Percentiles rank a stretch among this genome's conserved stretches.
phyloP scores from a whole-genome alignment of 2,113 vertebrate species.

The Hyla sarda region DNA sequence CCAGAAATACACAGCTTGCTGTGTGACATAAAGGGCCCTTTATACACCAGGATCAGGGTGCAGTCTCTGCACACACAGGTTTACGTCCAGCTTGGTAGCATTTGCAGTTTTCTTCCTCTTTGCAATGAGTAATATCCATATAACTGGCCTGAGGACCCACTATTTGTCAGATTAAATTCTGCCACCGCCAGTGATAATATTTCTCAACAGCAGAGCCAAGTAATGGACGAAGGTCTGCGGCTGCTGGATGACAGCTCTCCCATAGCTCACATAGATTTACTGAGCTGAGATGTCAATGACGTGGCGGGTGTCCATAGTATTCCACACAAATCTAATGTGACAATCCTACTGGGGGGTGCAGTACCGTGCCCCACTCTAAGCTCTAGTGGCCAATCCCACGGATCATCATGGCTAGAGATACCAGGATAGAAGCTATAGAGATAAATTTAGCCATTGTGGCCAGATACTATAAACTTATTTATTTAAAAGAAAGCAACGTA shows the following conservation, averaged over 20 bases:
- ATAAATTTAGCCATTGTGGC: too few species aligned
- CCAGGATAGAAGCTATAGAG: too few species aligned
- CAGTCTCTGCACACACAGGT: too few species aligned
- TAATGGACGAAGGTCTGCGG: neutral
- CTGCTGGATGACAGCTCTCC: neutral
- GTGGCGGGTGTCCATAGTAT: neutral
- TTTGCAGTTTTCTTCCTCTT: neutral
- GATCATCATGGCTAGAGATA: too few species aligned
- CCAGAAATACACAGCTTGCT: too few species aligned
- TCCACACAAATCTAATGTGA: neutral
- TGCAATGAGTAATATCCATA: neutral
- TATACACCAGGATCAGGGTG: too few species aligned
- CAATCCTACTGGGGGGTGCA: neutral
- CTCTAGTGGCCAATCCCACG: too few species aligned
- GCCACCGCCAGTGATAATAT: neutral
- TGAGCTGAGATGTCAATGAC: neutral
- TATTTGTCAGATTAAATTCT: neutral
- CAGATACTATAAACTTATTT: too few species aligned
- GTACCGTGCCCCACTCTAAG: too few species aligned
- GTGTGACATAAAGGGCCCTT: too few species aligned
- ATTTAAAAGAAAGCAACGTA: too few species aligned
- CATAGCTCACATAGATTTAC: neutral
- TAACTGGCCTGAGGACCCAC: neutral
- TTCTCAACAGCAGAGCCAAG: neutral
- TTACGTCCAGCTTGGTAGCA: neutral